These are phyloP conservation scores for Etia nguti DNA, from an alignment of 2,113 vertebrate genomes.

Conservation along the genomic window DNA sequence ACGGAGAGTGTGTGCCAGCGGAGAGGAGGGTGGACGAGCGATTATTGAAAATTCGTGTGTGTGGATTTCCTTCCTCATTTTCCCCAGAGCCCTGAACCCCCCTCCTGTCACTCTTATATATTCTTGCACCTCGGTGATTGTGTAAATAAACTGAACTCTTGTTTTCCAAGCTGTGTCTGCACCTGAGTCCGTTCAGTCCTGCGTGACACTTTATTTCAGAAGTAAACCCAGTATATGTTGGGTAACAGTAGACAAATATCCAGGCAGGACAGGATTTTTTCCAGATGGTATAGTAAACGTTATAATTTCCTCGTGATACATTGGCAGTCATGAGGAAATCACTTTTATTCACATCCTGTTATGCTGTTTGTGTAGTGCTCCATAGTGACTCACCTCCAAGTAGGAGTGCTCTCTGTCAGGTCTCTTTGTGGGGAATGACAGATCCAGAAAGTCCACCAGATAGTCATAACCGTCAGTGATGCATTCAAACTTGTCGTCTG, in stretches of 20 bases:
- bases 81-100: background rate
- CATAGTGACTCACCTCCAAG: constrained; percentile 16
- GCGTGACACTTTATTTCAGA: no score
- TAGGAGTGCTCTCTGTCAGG: constrained; percentile 67
- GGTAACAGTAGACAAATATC: no score
- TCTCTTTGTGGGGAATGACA: constrained; percentile 69
- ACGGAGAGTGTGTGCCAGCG: no score
- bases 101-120: accelerated
- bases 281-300: no score
- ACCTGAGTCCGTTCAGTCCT: no score
- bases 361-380: background rate
- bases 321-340: background rate
- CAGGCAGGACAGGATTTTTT: no score
- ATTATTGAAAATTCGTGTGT: background rate
- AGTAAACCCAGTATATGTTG: no score
- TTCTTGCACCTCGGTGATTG: no score
- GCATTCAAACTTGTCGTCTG: constrained; percentile 70
- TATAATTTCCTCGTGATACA: background rate
- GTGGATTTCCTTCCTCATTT: background rate
- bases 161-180: no score
- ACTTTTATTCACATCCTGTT: background rate
- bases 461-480: constrained; percentile 65
- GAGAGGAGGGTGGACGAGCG: background rate
- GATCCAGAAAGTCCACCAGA: constrained; percentile 74
- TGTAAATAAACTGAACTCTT: no score